Conservation (phyloP, 2,797 vertebrate genomes). For the Arvicola amphibius region DNA sequence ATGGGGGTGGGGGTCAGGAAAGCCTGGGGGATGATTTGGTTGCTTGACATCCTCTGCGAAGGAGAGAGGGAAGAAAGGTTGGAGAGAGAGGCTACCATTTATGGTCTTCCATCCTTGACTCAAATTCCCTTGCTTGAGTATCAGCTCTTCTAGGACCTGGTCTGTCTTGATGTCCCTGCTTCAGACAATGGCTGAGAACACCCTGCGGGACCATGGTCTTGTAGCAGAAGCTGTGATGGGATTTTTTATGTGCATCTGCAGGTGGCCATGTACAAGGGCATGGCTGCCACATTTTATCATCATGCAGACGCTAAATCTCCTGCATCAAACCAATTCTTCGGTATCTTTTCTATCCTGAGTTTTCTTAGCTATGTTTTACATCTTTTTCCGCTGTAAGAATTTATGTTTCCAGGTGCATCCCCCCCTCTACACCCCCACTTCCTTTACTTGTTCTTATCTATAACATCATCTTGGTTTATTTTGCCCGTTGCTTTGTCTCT, state of each 20-base stretch:
- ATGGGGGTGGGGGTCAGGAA: rapidly evolving
- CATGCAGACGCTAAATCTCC: not conserved
- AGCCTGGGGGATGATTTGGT: no score
- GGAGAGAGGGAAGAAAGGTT: not conserved
- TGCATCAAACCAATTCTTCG: not conserved
- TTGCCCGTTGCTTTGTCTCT: not conserved
- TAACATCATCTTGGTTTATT: not conserved
- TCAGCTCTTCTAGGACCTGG: not conserved
- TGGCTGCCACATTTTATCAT: not conserved
- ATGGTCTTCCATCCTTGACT: not conserved
- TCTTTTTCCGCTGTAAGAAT: not conserved
- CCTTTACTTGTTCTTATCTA: not conserved
- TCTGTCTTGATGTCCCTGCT: not conserved
- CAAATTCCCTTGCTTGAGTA: not conserved
- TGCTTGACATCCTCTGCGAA: not conserved
- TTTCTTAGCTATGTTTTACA: not conserved
- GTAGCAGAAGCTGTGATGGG: not conserved
- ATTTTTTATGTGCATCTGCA: not conserved
- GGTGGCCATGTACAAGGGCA: not conserved
- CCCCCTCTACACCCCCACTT: not conserved
- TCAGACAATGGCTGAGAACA: not conserved
- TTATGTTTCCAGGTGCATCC: not conserved
- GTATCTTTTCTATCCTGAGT: not conserved
- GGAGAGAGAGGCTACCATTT: not conserved
- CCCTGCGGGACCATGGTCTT: not conserved